Conservation (phyloP, 2,797 vertebrate species). For the Periophthalmus magnuspinnatus region DNA sequence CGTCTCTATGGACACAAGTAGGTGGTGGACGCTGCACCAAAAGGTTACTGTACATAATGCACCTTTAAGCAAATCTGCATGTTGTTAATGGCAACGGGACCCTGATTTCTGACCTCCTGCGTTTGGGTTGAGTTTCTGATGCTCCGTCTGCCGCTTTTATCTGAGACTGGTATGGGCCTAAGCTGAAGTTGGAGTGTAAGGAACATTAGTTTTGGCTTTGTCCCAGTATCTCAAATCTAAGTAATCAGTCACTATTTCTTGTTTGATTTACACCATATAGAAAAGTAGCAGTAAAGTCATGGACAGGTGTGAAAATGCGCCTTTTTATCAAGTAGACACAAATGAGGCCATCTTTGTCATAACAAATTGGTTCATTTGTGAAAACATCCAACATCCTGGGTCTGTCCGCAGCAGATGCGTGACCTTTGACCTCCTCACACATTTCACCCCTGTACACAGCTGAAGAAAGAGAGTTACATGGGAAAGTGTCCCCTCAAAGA, state of each 20-base stretch:
- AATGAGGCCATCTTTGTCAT: background rate
- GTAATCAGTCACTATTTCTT: background rate
- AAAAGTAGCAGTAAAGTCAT: background rate
- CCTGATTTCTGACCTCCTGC: too few species aligned
- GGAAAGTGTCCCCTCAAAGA: slow-evolving; percentile 9
- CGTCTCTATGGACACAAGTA: too few species aligned
- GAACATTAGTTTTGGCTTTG: too few species aligned
- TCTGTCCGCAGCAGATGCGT: slow-evolving; percentile 9
- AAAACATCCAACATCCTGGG: slow-evolving; percentile 8
- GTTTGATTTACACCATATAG: background rate
- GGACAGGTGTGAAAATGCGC: background rate
- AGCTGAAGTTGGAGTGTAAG: too few species aligned
- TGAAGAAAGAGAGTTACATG: slow-evolving; percentile 12
- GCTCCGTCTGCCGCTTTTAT: too few species aligned
- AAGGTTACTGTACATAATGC: too few species aligned
- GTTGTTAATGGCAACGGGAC: too few species aligned
- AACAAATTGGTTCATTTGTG: slow-evolving; percentile 2
- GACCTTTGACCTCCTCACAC: slow-evolving; percentile 4
- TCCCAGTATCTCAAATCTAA: background rate
- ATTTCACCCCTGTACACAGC: slow-evolving; percentile 10
- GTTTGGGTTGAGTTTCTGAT: too few species aligned
- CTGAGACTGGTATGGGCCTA: too few species aligned
- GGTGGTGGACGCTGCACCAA: too few species aligned
- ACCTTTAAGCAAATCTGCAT: too few species aligned
- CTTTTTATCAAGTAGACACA: background rate